Evolutionary conservation across 2,113 vertebrate species (phyloP), one percentile per base, ranked within the genome.

Genomic region (Nesogale talazaci): DNA sequence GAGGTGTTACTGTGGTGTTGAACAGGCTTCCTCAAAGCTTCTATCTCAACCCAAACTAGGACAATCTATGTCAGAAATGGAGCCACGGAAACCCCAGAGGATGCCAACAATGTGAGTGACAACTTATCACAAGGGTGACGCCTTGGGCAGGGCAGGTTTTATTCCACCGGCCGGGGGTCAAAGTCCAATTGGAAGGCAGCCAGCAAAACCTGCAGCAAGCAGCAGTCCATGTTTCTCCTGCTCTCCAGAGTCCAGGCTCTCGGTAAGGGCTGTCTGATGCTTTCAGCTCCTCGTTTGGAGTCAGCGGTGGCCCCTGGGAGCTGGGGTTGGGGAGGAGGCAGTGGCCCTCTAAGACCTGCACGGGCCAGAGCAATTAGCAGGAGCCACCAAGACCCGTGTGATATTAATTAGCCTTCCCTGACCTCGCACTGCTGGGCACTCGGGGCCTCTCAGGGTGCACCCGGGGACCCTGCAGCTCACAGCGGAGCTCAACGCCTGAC

Each of bases 321-420:
- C 83, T 3, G 2, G 42, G 79, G 56, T 70, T 31, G 3, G 31
- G 77, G 67, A 88, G 86, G 75, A 25, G 61, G 86, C 31, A n/a
- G n/a, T 19, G 3, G 52, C 14, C 0, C 83, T 27, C 1, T 0
- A 27, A 59, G 90, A 67, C 88, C 89, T 63, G 90, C 83, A 15
- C 88, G 94, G 93, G 88, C 88, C 72, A 4, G 0, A 10, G 91
- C 93, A 97, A 97, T 97, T 96, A 97, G 38, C 85, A 29, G n/a
- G 19, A 90, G 19, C 38, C 82, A 46, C 82, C 31, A 86, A 94
- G 95, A 88, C 92, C 90, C 92, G 86, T 79, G 57, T 46, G 2
- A 5, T 92, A 59, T 76, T 94, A 96, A 97, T 97, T 94, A 96
- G 94, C 77, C 76, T 85, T 86, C 86, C 89, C 95, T 65, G 72